A percentile compares a stretch with the other conserved stretches of the same genome.
Conservation (phyloP, 2,888 invertebrate species). For the Panzeria rudis region DNA sequence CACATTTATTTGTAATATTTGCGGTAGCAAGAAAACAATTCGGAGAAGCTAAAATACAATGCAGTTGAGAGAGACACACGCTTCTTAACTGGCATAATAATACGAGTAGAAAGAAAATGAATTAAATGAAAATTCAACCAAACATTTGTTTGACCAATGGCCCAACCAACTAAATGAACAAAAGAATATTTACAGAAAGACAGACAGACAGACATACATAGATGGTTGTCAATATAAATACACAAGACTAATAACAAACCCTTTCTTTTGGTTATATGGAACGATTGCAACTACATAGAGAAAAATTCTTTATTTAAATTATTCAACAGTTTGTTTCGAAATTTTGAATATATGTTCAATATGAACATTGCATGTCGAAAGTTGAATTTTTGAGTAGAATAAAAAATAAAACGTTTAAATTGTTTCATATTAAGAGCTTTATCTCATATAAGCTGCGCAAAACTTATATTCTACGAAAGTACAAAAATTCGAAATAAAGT, state of each 20-base stretch:
- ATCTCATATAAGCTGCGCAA: too few relatives aligned
- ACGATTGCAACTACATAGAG: neutral
- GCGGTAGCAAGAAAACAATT: constrained; percentile 75
- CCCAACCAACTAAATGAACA: constrained; percentile 30
- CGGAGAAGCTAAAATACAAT: constrained; percentile 72
- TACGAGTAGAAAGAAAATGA: constrained; percentile 32
- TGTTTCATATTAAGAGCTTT: too few relatives aligned
- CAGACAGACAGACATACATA: constrained; percentile 14
- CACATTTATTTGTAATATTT: constrained; percentile 74
- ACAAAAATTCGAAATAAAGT: too few relatives aligned
- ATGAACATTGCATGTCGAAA: too few relatives aligned
- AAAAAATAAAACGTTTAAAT: too few relatives aligned
- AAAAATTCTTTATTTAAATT: constrained; percentile 8
- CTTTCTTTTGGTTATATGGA: constrained; percentile 30
- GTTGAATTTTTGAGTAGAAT: too few relatives aligned
- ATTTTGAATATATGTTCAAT: too few relatives aligned
- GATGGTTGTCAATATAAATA: constrained; percentile 25
- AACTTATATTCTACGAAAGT: too few relatives aligned
- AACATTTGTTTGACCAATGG: constrained; percentile 58
- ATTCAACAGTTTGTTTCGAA: neutral
- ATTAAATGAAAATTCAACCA: constrained; percentile 51
- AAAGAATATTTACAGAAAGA: constrained; percentile 15
- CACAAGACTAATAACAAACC: constrained; percentile 25
- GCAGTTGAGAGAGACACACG: neutral
- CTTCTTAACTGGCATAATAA: constrained; percentile 13